Percentiles rank a stretch among this genome's conserved stretches.
phyloP scores from a whole-genome alignment of 2,888 invertebrate species.

The Pegoplata infirma region DNA sequence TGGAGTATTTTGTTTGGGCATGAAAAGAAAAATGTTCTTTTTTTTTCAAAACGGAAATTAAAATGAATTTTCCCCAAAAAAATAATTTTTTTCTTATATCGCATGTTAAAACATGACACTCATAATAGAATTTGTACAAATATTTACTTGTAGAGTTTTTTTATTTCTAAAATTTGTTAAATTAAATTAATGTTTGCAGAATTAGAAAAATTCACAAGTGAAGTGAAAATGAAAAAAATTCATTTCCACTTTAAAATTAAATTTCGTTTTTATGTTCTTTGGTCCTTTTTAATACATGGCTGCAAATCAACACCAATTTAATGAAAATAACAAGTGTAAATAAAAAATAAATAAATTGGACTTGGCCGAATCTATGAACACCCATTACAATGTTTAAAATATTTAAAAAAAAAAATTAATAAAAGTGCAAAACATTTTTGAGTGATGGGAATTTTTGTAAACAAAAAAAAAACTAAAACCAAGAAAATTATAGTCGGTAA shows the following conservation, averaged over 20 bases:
- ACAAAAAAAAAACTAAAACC: no score
- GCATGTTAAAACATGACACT: slow-evolving; percentile 12
- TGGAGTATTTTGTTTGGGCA: slow-evolving; percentile 18
- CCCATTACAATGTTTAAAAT: no score
- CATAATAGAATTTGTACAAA: slow-evolving; percentile 23
- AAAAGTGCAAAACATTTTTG: no score
- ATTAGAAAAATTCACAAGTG: background rate
- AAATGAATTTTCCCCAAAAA: background rate
- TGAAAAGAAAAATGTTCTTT: slow-evolving; percentile 7
- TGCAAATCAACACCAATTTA: background rate
- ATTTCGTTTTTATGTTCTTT: background rate
- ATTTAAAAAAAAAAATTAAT: no score
- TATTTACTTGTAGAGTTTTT: slow-evolving; percentile 36
- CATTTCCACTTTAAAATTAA: background rate
- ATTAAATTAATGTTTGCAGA: slow-evolving; percentile 37
- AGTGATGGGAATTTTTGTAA: no score
- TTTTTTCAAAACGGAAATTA: slow-evolving; percentile 29
- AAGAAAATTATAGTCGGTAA: no score
- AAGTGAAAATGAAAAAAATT: background rate
- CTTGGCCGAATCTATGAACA: no score
- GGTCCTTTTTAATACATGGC: background rate
- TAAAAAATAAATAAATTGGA: no score
- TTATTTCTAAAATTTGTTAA: slow-evolving; percentile 15
- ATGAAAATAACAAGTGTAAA: background rate
- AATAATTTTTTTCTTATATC: no score